phyloP scores from a whole-genome alignment of 2,888 invertebrate genomes.

The Dolomedes plantarius region DNA sequence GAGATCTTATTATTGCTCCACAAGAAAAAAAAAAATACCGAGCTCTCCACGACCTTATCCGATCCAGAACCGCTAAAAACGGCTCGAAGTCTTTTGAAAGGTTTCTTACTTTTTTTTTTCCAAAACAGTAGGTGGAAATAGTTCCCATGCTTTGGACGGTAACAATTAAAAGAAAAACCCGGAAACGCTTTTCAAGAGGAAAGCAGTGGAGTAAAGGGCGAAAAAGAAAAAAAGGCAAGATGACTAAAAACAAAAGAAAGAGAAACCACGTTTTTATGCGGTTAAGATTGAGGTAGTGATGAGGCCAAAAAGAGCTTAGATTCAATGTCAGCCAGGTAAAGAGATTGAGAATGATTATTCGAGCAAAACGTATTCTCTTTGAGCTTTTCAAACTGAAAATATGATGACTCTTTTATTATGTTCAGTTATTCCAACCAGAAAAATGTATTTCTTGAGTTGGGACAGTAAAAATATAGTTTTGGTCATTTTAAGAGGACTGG shows the following conservation, averaged over 20 bases:
- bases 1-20: no score
- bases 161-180: constrained; percentile 5
- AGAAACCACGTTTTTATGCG: neutral
- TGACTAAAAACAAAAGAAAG: neutral
- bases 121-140: neutral
- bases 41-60: neutral
- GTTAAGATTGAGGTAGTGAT: no score
- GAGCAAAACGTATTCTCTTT: no score
- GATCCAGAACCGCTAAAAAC: neutral
- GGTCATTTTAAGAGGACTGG: no score
- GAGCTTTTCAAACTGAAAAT: no score
- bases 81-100: neutral
- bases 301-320: no score
- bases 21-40: neutral
- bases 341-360: no score
- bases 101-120: neutral
- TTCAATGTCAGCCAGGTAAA: no score
- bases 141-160: neutral
- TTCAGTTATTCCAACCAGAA: no score
- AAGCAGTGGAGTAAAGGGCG: neutral
- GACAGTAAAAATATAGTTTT: no score
- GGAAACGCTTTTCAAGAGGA: neutral
- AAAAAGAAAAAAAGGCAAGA: neutral
- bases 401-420: no score
- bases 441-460: no score